phyloP scores from a whole-genome alignment of 2,888 invertebrate genomes.

The Dynastes tityus region DNA sequence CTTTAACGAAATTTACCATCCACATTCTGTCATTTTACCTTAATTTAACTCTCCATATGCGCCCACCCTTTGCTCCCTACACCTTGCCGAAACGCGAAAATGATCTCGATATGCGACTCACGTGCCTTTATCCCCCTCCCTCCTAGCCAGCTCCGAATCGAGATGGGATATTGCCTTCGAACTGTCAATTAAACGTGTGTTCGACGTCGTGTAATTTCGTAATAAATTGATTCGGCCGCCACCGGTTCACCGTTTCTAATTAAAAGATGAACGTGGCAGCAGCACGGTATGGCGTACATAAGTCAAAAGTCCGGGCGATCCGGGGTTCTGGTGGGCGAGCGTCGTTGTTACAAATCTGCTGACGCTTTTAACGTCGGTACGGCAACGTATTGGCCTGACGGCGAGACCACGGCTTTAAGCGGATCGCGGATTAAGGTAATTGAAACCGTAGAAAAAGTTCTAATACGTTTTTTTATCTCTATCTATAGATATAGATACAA shows the following conservation, averaged over 20 bases:
- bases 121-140: too few relatives aligned
- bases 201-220: slow-evolving; percentile 28
- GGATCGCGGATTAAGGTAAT: slow-evolving; percentile 22
- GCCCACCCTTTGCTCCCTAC: too few relatives aligned
- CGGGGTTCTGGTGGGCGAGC: not conserved
- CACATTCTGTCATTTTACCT: too few relatives aligned
- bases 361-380: not conserved
- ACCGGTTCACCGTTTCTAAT: slow-evolving; percentile 11
- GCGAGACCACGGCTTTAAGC: slow-evolving; percentile 8
- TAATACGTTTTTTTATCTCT: not conserved
- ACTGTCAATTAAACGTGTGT: slow-evolving; percentile 33
- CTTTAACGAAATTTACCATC: too few relatives aligned
- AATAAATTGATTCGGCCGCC: slow-evolving; percentile 21
- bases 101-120: too few relatives aligned
- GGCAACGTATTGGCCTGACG: not conserved
- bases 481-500: not conserved
- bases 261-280: slow-evolving; percentile 25
- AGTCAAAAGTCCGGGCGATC: slow-evolving; percentile 10
- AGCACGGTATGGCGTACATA: not conserved
- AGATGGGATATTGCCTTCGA: slow-evolving; percentile 25
- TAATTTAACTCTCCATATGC: too few relatives aligned
- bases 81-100: too few relatives aligned
- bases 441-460: slow-evolving; percentile 20
- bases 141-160: not conserved
- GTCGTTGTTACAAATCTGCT: not conserved